Conservation (phyloP, 2,113 vertebrate genomes). For the Atrichornis clamosus region DNA sequence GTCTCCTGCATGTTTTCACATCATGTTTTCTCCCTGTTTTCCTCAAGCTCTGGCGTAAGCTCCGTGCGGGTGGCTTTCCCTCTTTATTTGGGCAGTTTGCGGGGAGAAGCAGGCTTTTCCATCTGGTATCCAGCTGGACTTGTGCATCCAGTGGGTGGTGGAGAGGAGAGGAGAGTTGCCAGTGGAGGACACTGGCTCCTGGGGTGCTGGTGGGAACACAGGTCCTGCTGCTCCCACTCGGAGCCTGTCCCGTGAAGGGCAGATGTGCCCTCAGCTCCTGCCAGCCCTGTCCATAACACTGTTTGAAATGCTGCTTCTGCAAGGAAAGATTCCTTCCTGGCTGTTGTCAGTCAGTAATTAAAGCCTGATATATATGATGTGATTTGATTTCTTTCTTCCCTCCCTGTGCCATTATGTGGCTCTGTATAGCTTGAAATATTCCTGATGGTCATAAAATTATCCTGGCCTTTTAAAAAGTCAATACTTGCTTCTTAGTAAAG, state of each 20-base stretch:
- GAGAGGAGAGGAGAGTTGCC: background rate
- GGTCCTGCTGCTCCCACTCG: background rate
- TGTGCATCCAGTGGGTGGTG: rapidly evolving
- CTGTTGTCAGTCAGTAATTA: constrained; percentile 11
- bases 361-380: background rate
- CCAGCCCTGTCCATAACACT: background rate
- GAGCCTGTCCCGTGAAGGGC: rapidly evolving
- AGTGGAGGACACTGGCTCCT: rapidly evolving
- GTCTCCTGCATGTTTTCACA: background rate
- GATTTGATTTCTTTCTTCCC: background rate
- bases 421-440: constrained; percentile 16
- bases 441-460: constrained; percentile 27
- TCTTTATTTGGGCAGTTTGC: background rate
- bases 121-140: background rate
- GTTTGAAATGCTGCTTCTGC: background rate
- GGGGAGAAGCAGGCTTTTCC: background rate
- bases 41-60: background rate
- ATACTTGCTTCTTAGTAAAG: constrained; percentile 10
- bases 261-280: background rate
- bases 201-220: rapidly evolving
- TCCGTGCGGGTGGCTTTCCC: rapidly evolving
- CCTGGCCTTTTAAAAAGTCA: constrained; percentile 41
- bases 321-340: background rate
- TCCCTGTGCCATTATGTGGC: background rate
- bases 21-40: background rate